Evolutionary conservation across 2,888 invertebrate species (phyloP).

Genomic region (Caenorhabditis japonica): DNA sequence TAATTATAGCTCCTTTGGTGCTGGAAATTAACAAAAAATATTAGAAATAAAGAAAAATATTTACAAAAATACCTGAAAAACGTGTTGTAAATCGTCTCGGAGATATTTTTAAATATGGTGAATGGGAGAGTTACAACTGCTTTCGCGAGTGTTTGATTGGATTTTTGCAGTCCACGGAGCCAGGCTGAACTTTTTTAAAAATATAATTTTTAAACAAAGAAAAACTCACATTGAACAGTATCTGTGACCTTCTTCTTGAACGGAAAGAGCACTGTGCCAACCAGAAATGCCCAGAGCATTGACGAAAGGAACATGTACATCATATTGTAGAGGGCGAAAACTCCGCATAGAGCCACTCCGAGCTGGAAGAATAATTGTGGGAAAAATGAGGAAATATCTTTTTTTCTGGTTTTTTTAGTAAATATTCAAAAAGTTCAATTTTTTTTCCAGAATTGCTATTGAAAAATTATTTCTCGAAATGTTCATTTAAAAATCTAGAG

Average conservation of each 20-base stretch:
- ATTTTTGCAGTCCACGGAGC: conserved; percentile 68
- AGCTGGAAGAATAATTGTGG: conserved; percentile 62
- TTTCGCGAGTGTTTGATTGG: conserved; percentile 79
- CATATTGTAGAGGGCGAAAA: conserved; percentile 84
- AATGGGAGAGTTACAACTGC: conserved; percentile 82
- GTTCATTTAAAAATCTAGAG: too few species aligned
- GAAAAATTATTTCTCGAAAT: too few species aligned
- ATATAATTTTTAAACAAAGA: neutral
- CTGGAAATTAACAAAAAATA: conserved; percentile 55
- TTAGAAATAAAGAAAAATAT: neutral
- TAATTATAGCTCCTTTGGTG: conserved; percentile 63
- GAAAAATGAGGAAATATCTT: neutral
- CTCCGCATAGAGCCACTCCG: conserved; percentile 80
- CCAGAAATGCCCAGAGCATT: conserved; percentile 92
- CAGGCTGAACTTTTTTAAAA: conserved; percentile 58
- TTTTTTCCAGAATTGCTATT: too few species aligned
- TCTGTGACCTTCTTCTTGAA: conserved; percentile 88
- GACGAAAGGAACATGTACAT: conserved; percentile 83
- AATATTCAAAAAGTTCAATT: too few species aligned
- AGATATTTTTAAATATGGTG: conserved; percentile 78
- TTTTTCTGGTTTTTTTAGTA: conserved; percentile 1
- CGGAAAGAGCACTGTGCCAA: conserved; percentile 97
- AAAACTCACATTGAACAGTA: conserved; percentile 49
- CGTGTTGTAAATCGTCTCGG: conserved; percentile 62
- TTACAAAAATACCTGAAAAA: conserved; percentile 52